These are phyloP conservation scores for Brevimyrus niger DNA, from an alignment of 2,113 vertebrate species.

Conservation along the genomic window DNA sequence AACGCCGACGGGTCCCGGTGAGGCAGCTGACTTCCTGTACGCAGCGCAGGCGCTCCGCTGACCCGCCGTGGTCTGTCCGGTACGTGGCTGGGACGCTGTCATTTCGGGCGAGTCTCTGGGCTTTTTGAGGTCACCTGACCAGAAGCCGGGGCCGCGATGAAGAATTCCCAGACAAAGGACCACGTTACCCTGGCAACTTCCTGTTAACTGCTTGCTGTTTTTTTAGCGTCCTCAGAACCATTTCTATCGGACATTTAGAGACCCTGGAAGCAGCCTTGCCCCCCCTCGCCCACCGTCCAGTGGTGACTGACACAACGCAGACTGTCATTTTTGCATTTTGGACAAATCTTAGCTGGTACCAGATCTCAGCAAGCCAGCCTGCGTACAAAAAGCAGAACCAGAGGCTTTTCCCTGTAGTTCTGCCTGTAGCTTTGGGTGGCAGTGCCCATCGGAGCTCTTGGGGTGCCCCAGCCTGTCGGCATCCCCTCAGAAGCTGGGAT, in stretches of 20 bases:
- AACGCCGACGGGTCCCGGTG: background rate
- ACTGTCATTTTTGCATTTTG: background rate
- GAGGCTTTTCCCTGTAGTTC: background rate
- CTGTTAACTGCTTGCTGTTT: background rate
- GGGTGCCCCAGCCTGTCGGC: background rate
- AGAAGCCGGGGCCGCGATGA: background rate
- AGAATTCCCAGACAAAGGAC: background rate
- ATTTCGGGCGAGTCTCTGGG: background rate
- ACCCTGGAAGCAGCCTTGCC: background rate
- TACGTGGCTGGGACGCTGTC: background rate
- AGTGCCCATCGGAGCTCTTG: background rate
- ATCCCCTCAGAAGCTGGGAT: background rate
- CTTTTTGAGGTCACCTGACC: background rate
- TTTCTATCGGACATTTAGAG: background rate
- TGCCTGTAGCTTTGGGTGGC: background rate
- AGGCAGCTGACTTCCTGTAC: background rate
- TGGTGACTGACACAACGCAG: background rate
- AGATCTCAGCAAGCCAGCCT: background rate
- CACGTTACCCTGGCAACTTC: background rate
- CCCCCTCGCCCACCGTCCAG: background rate
- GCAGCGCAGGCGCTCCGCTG: too few species aligned
- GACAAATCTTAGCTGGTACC: background rate
- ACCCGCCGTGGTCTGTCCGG: too few species aligned
- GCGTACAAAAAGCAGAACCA: background rate
- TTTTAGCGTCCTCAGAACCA: background rate